phyloP scores from a whole-genome alignment of 2,113 vertebrate genomes.

The Illadopsis cleaveri region DNA sequence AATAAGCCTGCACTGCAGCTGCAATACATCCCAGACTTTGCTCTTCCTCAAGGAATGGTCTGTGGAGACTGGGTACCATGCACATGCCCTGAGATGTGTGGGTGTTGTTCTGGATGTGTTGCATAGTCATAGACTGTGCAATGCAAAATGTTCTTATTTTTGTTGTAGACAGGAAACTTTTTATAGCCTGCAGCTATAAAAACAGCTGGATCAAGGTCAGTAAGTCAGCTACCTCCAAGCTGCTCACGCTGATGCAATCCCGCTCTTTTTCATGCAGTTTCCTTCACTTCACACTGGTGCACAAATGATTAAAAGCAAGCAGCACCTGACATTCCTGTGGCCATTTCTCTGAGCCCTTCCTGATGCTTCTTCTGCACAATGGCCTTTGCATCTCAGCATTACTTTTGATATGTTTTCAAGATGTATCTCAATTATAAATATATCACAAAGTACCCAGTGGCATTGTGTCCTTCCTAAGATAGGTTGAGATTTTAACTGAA shows the following conservation, averaged over 20 bases:
- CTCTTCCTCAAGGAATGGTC: not conserved
- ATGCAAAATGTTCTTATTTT: not conserved
- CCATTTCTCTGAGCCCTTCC: not conserved
- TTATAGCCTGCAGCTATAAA: not conserved
- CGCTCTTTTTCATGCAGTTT: not conserved
- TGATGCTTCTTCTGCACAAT: not conserved
- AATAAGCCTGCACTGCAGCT: not conserved
- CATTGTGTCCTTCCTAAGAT: not conserved
- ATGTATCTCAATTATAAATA: not conserved
- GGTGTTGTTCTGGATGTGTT: not conserved
- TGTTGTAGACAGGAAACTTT: not conserved
- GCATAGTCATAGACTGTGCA: not conserved
- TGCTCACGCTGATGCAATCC: not conserved
- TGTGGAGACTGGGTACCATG: accelerated
- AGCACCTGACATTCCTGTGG: not conserved
- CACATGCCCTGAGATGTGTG: accelerated
- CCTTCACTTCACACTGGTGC: not conserved
- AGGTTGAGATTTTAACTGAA: not conserved
- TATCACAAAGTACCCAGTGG: not conserved
- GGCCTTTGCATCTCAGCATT: not conserved
- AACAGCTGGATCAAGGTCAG: not conserved
- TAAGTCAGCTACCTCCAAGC: not conserved
- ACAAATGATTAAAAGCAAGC: not conserved
- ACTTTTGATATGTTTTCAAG: not conserved
- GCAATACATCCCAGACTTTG: not conserved